Evolutionary conservation across 2,888 invertebrate species (phyloP).

Genomic region (Pterobdella sp.): DNA sequence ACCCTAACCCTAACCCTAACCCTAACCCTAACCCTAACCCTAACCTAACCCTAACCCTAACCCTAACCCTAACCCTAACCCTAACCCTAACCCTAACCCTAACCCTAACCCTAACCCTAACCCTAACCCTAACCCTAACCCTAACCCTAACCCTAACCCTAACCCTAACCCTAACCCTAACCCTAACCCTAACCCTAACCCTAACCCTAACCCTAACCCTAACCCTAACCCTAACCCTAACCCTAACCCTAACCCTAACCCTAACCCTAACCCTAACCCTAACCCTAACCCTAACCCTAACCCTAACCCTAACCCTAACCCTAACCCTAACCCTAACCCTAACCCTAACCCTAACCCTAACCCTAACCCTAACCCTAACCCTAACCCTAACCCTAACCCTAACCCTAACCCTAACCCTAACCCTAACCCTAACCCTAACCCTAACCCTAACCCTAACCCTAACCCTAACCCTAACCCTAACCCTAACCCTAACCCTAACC

Average conservation of each 20-base stretch:
- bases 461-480: background rate
- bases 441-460: background rate
- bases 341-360: background rate
- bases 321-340: background rate
- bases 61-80: slow-evolving; percentile 36
- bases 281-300: background rate
- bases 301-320: background rate
- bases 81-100: slow-evolving; percentile 35
- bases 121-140: slow-evolving; percentile 6
- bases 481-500: too few species aligned
- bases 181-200: background rate
- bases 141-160: background rate
- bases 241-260: background rate
- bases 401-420: background rate
- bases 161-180: background rate
- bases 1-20: too few species aligned
- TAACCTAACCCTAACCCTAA: too few species aligned
- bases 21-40: too few species aligned
- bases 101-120: slow-evolving; percentile 24
- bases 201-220: background rate
- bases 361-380: background rate
- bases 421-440: background rate
- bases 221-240: background rate
- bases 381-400: slow-evolving; percentile 1
- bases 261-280: background rate